Evolutionary conservation across 1,140 invertebrate species (phyloP), one percentile per base, ranked within the genome.

Genomic region (Arion vulgaris): DNA sequence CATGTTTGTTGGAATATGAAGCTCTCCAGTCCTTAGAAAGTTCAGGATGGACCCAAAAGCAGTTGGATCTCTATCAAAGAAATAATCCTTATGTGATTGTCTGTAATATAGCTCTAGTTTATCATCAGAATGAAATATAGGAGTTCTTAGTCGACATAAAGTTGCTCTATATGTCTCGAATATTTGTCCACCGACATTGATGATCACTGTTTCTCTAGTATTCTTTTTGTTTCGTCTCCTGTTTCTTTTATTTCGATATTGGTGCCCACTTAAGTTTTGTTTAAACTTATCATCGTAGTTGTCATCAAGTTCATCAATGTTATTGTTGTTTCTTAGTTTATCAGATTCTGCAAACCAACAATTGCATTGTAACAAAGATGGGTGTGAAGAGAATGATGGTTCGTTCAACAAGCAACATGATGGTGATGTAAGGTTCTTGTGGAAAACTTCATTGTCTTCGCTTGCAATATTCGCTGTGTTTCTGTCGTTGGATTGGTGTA

Each of bases 31-130:
- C 71, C 91, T 80, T n/a, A 90, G 82, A 83, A 89, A 91, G 75
- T 90, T 90, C 45, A 91, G 78, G 71, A 91, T 85, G 15, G 87
- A 85, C 38, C 83, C 85, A 83, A 91, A 91, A 19, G 87, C 87
- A 57, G 85, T 86, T 11, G 89, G 87, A 83, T 91, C 89, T 41
- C 91, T 74, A 81, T 91, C 91, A 83, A 91, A 90, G 83, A 91
- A 91, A 57, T 89, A 91, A 51, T 91, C 90, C 88, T 96, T 96
- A 88, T 95, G 95, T 89, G 98, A 98, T 28, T 88, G 81, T 41
- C 91, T 83, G 82, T 88, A 91, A 85, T 91, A 88, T 41, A 85
- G 83, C 57, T 87, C 75, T 85, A 90, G 85, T 79, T 89, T 88
- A 23, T 84, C 83, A 69, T 88, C 86, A 71, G 85, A 81, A 17